Evolutionary conservation across 2,888 invertebrate species (phyloP).

Genomic region (Hydropsyche betteni): DNA sequence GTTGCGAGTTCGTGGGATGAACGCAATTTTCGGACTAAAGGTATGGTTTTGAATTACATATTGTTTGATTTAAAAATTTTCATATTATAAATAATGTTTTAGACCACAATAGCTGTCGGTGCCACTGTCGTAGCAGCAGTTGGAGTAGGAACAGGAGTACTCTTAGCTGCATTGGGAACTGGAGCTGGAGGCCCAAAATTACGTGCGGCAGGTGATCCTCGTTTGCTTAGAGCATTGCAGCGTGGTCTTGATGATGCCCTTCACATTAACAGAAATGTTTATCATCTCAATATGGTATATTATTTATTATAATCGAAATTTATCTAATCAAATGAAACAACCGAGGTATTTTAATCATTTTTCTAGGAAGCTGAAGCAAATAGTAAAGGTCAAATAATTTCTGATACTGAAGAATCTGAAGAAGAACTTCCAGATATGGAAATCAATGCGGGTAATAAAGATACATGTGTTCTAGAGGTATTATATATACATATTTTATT

Average conservation of each 20-base stretch:
- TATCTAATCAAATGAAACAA: not conserved
- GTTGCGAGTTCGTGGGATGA: slow-evolving; percentile 92
- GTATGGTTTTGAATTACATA: slow-evolving; percentile 54
- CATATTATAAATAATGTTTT: slow-evolving; percentile 19
- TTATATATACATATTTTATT: not conserved
- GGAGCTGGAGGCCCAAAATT: slow-evolving; percentile 64
- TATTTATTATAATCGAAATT: not conserved
- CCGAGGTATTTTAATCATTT: not conserved
- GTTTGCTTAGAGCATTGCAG: slow-evolving; percentile 54
- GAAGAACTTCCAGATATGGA: slow-evolving; percentile 74
- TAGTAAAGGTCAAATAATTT: slow-evolving; percentile 54
- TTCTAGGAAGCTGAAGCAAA: slow-evolving; percentile 56
- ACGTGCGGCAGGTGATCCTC: slow-evolving; percentile 48
- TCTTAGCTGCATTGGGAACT: slow-evolving; percentile 79
- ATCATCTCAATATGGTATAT: slow-evolving; percentile 48
- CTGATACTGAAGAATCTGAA: slow-evolving; percentile 74
- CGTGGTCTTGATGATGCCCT: slow-evolving; percentile 55
- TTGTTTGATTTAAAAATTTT: not conserved
- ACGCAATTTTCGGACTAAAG: slow-evolving; percentile 88
- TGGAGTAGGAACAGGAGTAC: slow-evolving; percentile 88
- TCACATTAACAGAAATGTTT: slow-evolving; percentile 56
- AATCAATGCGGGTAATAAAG: slow-evolving; percentile 77
- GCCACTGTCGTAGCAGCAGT: slow-evolving; percentile 88
- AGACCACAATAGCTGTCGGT: slow-evolving; percentile 82
- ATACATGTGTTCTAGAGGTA: slow-evolving; percentile 82